Conservation (phyloP, 2,888 invertebrate species). For the Eilema caniola region DNA sequence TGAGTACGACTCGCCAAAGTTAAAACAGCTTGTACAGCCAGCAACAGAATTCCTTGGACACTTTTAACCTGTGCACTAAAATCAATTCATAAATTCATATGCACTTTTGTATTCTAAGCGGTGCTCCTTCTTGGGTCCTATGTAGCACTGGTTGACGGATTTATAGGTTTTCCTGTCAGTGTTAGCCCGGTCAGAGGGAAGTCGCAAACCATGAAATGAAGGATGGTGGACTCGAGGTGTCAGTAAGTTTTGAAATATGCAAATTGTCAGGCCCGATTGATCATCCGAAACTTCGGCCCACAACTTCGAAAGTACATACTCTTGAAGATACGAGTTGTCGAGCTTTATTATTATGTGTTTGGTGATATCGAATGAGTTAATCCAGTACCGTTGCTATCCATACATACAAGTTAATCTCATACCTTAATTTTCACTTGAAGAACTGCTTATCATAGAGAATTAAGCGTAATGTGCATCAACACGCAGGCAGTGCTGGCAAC, state of each 20-base stretch:
- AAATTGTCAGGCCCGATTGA: no score
- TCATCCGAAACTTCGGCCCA: no score
- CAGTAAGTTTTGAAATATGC: no score
- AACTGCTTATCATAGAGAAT: neutral
- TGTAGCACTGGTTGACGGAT: no score
- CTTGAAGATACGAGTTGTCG: neutral
- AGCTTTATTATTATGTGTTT: neutral
- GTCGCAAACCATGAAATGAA: no score
- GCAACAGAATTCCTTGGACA: neutral
- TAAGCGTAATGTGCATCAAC: conserved; percentile 5
- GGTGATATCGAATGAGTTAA: neutral
- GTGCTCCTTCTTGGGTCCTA: no score
- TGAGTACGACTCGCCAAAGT: neutral
- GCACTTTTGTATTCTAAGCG: no score
- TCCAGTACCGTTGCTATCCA: neutral
- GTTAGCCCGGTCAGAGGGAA: no score
- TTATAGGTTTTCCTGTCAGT: no score
- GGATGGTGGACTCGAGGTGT: no score
- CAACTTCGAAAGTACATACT: neutral
- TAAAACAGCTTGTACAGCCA: neutral
- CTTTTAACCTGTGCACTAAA: neutral
- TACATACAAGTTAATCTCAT: neutral
- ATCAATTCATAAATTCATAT: no score
- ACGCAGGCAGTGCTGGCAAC: conserved; percentile 8
- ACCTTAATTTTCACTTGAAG: conserved; percentile 7